Evolutionary conservation across 2,113 vertebrate genomes (phyloP).

Genomic region (Podarcis muralis): DNA sequence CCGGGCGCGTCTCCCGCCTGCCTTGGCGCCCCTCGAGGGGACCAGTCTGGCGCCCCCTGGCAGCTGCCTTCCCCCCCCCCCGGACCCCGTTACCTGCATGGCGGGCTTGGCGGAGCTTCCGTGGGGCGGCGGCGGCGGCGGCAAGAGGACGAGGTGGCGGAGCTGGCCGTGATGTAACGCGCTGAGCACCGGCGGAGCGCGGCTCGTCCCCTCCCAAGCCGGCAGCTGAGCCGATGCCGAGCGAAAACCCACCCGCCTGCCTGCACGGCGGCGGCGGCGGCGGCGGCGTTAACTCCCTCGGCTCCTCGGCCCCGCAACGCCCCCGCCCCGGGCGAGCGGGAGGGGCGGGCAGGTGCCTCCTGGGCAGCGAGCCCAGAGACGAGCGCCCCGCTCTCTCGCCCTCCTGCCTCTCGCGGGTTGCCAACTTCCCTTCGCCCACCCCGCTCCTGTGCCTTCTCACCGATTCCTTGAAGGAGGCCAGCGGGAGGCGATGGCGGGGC

Average conservation of each 20-base stretch:
- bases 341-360: background rate
- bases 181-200: background rate
- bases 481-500: no score
- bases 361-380: background rate
- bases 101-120: background rate
- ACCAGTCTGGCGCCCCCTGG: background rate
- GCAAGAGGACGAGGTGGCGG: background rate
- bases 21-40: no score
- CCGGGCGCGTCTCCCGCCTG: background rate
- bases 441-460: background rate
- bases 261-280: background rate
- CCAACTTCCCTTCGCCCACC: background rate
- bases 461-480: background rate
- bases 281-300: slow-evolving; percentile 14
- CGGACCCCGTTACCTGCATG: slow-evolving; percentile 60
- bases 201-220: slow-evolving; percentile 22
- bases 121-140: background rate
- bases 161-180: slow-evolving; percentile 7
- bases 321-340: background rate
- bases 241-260: background rate
- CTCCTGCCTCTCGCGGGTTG: background rate
- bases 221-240: slow-evolving; percentile 13
- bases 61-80: no score
- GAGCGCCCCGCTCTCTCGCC: no score
- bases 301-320: background rate